phyloP scores from a whole-genome alignment of 2,113 vertebrate species.

The Indicator indicator region DNA sequence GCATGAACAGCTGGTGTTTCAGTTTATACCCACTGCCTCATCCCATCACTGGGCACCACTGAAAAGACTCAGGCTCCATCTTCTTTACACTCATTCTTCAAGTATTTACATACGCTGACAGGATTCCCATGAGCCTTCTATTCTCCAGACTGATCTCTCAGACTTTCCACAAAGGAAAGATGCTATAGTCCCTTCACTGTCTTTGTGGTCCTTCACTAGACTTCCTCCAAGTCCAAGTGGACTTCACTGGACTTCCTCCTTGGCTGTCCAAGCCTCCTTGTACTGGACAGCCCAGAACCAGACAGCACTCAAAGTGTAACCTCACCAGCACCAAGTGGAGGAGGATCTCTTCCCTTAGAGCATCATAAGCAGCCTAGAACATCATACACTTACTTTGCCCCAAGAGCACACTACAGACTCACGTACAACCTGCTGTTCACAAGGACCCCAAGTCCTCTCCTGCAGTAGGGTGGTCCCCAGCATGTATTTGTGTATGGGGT shows the following conservation, averaged over 20 bases:
- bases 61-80: background rate
- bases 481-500: accelerated
- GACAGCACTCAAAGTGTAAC: background rate
- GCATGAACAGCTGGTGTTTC: background rate
- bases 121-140: background rate
- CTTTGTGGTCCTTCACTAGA: background rate
- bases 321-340: too few relatives aligned
- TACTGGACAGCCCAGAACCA: background rate
- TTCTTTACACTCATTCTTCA: background rate
- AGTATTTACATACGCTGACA: background rate
- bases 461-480: background rate
- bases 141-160: background rate
- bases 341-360: background rate
- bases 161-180: background rate
- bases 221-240: background rate
- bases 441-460: background rate
- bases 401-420: background rate
- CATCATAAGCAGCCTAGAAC: background rate
- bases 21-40: background rate
- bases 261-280: background rate
- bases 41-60: background rate
- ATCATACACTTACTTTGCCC: accelerated
- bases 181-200: background rate
- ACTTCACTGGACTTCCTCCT: background rate
- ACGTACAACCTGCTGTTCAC: background rate